These are phyloP conservation scores for Peromyscus polionotus DNA, from an alignment of 2,113 vertebrate genomes.

Conservation along the genomic window DNA sequence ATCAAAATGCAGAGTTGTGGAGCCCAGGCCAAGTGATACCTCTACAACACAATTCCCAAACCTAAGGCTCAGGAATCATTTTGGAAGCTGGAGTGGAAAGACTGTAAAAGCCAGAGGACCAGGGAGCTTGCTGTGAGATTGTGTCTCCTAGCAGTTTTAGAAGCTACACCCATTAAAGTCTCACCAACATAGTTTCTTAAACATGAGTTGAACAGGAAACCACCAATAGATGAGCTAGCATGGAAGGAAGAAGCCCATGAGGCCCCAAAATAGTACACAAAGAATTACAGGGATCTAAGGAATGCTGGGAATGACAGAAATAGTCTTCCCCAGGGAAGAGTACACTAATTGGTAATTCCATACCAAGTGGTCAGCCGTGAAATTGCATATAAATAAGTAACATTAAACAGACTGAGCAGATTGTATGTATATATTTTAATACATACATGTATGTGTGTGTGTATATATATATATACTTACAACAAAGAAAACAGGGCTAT, in stretches of 20 bases:
- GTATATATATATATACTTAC: accelerated
- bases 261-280: neutral
- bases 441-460: too few species aligned
- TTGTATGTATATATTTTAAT: neutral
- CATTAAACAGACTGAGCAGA: neutral
- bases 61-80: neutral
- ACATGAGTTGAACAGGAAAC: too few species aligned
- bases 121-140: neutral
- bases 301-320: neutral
- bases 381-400: neutral
- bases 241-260: neutral
- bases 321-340: neutral
- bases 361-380: neutral
- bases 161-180: neutral
- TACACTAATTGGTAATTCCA: neutral
- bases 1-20: neutral
- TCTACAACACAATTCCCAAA: neutral
- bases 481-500: neutral
- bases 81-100: neutral
- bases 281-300: neutral
- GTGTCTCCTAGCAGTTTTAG: neutral
- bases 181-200: neutral
- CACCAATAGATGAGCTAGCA: neutral
- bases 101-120: neutral
- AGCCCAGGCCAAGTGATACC: neutral